Conservation (phyloP, 2,888 invertebrate species). For the Tinea trinotella region DNA sequence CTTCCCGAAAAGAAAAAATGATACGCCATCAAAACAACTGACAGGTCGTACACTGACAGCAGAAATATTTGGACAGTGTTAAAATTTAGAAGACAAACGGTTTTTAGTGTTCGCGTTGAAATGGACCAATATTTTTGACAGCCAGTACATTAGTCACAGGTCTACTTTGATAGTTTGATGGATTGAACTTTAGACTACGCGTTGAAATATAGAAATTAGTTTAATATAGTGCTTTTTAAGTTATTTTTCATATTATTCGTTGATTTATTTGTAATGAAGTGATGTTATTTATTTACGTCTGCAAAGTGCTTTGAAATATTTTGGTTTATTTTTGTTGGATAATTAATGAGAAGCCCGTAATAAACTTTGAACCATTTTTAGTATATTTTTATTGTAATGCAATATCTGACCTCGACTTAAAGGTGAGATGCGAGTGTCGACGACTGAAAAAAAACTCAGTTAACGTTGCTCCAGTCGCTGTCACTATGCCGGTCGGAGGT, state of each 20-base stretch:
- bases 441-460: no score
- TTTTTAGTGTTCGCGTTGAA: conserved; percentile 8
- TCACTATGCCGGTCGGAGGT: no score
- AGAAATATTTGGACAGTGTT: conserved; percentile 15
- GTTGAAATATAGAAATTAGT: background rate
- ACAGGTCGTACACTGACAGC: conserved; percentile 11
- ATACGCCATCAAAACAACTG: conserved; percentile 12
- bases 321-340: no score
- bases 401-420: no score
- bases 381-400: no score
- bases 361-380: no score
- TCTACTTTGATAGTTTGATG: conserved; percentile 7
- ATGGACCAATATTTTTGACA: conserved; percentile 13
- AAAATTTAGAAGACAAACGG: conserved; percentile 14
- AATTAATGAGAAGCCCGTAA: no score
- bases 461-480: no score
- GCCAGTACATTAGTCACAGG: conserved; percentile 4
- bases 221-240: background rate
- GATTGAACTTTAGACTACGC: background rate
- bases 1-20: conserved; percentile 8
- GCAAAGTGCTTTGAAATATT: no score
- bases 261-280: background rate
- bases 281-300: no score
- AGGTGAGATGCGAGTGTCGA: no score
- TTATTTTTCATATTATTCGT: background rate